These are phyloP conservation scores for Danio kyathit DNA, from an alignment of 2,797 vertebrate species.

Conservation along the genomic window DNA sequence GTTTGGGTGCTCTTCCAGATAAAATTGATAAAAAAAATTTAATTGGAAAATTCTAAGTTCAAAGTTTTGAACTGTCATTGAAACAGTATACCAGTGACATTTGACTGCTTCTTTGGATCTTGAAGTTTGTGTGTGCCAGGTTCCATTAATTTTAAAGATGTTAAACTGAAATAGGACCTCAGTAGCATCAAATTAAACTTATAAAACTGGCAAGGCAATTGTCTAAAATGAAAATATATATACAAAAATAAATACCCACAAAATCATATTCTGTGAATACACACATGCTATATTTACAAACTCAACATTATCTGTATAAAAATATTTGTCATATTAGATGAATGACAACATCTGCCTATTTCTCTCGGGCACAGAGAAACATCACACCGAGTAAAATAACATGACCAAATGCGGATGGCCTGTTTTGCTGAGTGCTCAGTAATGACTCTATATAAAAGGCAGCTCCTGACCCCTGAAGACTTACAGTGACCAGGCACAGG, in stretches of 20 bases:
- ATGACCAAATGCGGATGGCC: conserved; percentile 1
- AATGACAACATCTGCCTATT: neutral
- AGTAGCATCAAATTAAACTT: neutral
- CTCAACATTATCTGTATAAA: neutral
- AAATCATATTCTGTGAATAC: neutral
- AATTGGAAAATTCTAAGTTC: neutral
- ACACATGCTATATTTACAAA: too few relatives aligned
- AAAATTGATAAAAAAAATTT: neutral
- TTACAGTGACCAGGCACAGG: neutral
- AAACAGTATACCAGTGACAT: neutral
- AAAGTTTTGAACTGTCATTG: neutral
- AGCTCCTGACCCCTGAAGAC: neutral
- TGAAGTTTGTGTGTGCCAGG: neutral
- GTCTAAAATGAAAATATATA: neutral
- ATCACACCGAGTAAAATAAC: neutral
- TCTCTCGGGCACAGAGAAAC: neutral
- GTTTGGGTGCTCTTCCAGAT: neutral
- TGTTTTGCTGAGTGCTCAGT: neutral
- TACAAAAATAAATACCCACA: neutral
- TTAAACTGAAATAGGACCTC: neutral
- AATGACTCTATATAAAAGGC: neutral
- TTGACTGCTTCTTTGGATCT: neutral
- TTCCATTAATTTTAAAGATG: neutral
- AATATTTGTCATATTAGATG: neutral
- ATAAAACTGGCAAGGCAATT: neutral